These are phyloP conservation scores for Drosophila villosipedis DNA, from an alignment of 2,888 invertebrate species.

Conservation along the genomic window DNA sequence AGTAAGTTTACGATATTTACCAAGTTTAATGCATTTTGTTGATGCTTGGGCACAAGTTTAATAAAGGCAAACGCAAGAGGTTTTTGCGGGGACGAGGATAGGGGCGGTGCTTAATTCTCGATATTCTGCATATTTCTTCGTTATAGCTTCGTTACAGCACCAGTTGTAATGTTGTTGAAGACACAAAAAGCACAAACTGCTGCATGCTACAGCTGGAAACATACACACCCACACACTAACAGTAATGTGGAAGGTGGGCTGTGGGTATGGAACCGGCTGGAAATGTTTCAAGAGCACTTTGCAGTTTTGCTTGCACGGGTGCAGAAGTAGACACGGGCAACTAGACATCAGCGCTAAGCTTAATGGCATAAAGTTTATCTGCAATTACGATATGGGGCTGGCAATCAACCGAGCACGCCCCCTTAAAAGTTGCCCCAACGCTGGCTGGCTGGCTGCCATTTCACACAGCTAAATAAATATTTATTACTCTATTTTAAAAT, in stretches of 20 bases:
- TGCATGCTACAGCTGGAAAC: background rate
- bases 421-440: background rate
- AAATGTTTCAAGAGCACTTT: conserved; percentile 77
- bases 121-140: conserved; percentile 67
- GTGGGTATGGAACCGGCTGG: conserved; percentile 17
- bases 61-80: conserved; percentile 59
- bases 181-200: conserved; percentile 31
- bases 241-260: background rate
- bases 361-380: conserved; percentile 81
- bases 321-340: conserved; percentile 33
- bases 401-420: conserved; percentile 52
- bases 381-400: conserved; percentile 75
- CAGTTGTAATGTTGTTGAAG: conserved; percentile 59
- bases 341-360: conserved; percentile 69
- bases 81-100: background rate
- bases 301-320: conserved; percentile 36
- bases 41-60: conserved; percentile 62
- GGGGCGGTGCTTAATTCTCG: background rate
- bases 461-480: conserved; percentile 63
- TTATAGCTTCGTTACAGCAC: conserved; percentile 30
- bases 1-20: conserved; percentile 75
- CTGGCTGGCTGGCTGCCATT: conserved; percentile 11
- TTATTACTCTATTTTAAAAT: conserved; percentile 75
- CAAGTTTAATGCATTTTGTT: conserved; percentile 73
- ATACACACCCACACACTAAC: background rate